phyloP scores from a whole-genome alignment of 2,113 vertebrate genomes.

The Neopipo cinnamomea region DNA sequence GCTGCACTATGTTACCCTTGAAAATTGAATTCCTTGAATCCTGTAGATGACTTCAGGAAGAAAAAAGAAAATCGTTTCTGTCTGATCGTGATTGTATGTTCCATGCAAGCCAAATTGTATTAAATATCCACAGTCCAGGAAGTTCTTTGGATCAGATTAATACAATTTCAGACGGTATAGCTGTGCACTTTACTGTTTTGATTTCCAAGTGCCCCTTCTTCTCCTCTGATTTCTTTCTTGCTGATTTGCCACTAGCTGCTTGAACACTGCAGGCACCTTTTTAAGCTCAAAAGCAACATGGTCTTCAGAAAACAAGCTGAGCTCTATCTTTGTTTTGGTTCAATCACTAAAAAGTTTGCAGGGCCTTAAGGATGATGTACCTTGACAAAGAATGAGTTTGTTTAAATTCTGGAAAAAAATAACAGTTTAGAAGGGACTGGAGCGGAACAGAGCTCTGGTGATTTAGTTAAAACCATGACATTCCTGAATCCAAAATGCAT shows the following conservation, averaged over 20 bases:
- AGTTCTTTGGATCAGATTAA: constrained; percentile 69
- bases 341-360: constrained; percentile 48
- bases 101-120: constrained; percentile 76
- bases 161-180: constrained; percentile 74
- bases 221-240: constrained; percentile 39
- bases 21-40: constrained; percentile 48
- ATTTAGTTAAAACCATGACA: constrained; percentile 45
- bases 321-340: constrained; percentile 67
- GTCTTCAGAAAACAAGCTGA: constrained; percentile 56
- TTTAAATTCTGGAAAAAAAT: constrained; percentile 41
- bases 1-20: constrained; percentile 69
- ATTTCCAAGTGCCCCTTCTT: constrained; percentile 51
- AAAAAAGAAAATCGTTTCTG: constrained; percentile 62
- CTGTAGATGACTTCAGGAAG: constrained; percentile 68
- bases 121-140: constrained; percentile 65
- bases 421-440: constrained; percentile 36
- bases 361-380: constrained; percentile 62
- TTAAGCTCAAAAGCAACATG: constrained; percentile 36
- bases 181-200: constrained; percentile 76
- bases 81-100: constrained; percentile 75
- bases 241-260: constrained; percentile 61
- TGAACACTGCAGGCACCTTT: constrained; percentile 49
- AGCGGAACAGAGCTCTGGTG: constrained; percentile 23
- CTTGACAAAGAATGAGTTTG: constrained; percentile 58
- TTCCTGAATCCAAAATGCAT: constrained; percentile 55